Evolutionary conservation across 2,888 invertebrate genomes (phyloP).

Genomic region (Papilio protenor): DNA sequence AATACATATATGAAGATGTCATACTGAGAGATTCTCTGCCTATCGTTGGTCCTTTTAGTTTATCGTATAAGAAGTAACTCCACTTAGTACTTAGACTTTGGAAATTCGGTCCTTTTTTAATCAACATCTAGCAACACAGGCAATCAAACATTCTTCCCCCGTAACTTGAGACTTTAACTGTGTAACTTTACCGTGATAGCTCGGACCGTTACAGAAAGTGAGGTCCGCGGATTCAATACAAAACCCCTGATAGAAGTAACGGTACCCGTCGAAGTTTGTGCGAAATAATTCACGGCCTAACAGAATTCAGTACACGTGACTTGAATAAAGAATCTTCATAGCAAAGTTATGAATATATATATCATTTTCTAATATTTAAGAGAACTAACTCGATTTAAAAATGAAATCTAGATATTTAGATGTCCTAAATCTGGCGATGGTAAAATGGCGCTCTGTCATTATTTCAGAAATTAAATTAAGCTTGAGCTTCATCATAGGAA

Average conservation of each 20-base stretch:
- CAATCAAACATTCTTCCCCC: not conserved
- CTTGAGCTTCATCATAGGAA: not conserved
- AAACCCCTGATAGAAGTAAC: conserved; percentile 38
- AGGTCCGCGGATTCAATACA: conserved; percentile 37
- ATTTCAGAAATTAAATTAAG: not conserved
- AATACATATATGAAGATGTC: too few species aligned
- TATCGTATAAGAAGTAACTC: too few species aligned
- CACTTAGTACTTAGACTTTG: too few species aligned
- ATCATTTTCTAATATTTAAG: not conserved
- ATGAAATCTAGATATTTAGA: not conserved
- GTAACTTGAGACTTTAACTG: conserved; percentile 4
- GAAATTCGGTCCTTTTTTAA: not conserved
- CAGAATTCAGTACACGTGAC: conserved; percentile 31
- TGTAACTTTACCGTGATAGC: conserved; percentile 5
- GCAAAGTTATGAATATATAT: not conserved
- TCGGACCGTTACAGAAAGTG: conserved; percentile 33
- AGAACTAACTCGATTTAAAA: not conserved
- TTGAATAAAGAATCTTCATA: not conserved
- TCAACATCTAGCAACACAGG: not conserved
- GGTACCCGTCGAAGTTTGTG: conserved; percentile 29
- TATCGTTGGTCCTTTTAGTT: too few species aligned
- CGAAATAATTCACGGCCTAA: conserved; percentile 32
- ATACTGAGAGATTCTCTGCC: too few species aligned
- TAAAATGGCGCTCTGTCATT: not conserved
- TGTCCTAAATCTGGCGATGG: not conserved